phyloP scores from a whole-genome alignment of 2,888 invertebrate genomes.

The Drosophila nr. perissopoda region DNA sequence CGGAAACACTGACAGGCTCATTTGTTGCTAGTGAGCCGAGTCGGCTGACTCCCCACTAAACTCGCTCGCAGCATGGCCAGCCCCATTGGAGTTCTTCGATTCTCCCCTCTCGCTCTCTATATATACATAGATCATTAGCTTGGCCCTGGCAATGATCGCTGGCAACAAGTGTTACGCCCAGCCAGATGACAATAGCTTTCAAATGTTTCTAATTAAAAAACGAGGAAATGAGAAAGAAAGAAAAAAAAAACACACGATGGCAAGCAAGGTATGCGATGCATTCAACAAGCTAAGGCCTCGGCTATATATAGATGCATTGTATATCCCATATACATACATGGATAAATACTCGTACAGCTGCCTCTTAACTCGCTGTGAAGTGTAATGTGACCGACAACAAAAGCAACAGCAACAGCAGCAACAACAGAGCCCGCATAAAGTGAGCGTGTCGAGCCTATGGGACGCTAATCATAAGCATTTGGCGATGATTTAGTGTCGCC shows the following conservation, averaged over 20 bases:
- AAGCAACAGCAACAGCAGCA: conserved; percentile 16
- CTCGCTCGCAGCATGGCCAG: conserved; percentile 9
- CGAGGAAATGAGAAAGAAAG: conserved; percentile 23
- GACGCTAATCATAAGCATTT: conserved; percentile 79
- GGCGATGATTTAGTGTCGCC: conserved; percentile 76
- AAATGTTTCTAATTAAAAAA: conserved; percentile 79
- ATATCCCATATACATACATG: conserved; percentile 16
- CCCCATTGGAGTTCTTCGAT: conserved; percentile 21
- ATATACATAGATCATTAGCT: conserved; percentile 56
- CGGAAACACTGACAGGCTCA: conserved; percentile 64
- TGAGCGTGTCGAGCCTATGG: conserved; percentile 59
- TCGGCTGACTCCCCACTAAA: conserved; percentile 29
- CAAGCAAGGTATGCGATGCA: conserved; percentile 8
- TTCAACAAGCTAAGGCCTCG: conserved; percentile 7
- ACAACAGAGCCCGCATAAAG: conserved; percentile 62
- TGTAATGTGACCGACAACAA: conserved; percentile 67
- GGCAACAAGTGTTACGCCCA: conserved; percentile 69
- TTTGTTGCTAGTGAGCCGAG: conserved; percentile 70
- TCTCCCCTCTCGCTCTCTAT: conserved; percentile 15
- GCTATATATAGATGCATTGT: conserved; percentile 60
- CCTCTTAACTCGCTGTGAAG: conserved; percentile 70
- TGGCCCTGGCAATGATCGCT: conserved; percentile 69
- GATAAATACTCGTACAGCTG: conserved; percentile 39
- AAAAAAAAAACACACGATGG: conserved; percentile 6
- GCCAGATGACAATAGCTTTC: conserved; percentile 74